Conservation (phyloP, 1,140 invertebrate species). For the Drosophila triauraria region DNA sequence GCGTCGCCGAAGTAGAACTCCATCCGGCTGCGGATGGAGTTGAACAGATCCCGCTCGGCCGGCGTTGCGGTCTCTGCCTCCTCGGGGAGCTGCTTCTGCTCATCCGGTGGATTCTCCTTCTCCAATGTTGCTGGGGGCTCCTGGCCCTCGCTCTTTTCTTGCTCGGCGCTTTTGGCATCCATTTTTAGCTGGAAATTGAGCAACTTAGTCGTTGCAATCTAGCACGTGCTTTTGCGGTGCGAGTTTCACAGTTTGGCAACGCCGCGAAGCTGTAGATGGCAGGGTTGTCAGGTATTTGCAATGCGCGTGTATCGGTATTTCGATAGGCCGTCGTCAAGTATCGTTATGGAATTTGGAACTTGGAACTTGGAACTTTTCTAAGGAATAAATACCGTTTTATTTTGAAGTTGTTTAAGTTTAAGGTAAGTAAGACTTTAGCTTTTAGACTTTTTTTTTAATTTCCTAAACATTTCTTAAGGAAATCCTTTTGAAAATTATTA, state of each 20-base stretch:
- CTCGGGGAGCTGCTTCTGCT: not conserved
- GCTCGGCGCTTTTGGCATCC: constrained; percentile 28
- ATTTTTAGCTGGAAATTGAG: not conserved
- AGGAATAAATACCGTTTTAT: no score
- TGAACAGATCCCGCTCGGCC: constrained; percentile 87
- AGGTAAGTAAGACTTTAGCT: no score
- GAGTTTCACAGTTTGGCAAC: constrained; percentile 11
- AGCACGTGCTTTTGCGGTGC: not conserved
- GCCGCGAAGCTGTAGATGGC: constrained; percentile 2
- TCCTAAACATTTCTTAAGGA: no score
- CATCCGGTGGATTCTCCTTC: not conserved
- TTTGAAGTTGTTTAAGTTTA: no score
- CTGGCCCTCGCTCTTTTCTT: constrained; percentile 25
- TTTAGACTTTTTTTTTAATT: no score
- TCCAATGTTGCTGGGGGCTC: constrained; percentile 9
- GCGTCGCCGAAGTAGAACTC: constrained; percentile 97
- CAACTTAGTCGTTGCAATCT: not conserved
- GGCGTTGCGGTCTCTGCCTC: not conserved
- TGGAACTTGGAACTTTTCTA: no score
- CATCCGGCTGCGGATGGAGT: constrained; percentile 92
- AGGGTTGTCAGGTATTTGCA: not conserved
- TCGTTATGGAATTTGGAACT: no score
- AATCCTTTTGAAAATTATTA: no score
- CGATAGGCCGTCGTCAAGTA: not conserved
- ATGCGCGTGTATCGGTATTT: not conserved